A percentile compares a stretch with the other conserved stretches of the same genome.
These are phyloP conservation scores for Junonia oenone DNA, from an alignment of 2,888 invertebrate species.

Conservation along the genomic window DNA sequence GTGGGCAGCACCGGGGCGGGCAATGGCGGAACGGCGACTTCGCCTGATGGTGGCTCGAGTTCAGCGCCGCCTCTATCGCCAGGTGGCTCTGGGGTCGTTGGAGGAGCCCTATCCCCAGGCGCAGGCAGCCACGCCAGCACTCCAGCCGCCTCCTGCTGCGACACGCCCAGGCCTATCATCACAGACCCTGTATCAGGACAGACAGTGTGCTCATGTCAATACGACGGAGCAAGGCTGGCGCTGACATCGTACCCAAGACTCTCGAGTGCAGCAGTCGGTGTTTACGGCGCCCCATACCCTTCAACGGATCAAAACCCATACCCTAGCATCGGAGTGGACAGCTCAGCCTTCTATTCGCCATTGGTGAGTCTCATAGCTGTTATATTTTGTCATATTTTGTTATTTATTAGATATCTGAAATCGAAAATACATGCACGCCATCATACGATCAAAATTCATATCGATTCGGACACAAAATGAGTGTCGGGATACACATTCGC, in stretches of 20 bases:
- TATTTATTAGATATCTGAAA: background rate
- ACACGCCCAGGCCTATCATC: slow-evolving; percentile 93
- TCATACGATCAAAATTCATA: background rate
- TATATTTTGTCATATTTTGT: too few species aligned
- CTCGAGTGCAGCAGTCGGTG: slow-evolving; percentile 87
- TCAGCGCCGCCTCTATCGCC: slow-evolving; percentile 87
- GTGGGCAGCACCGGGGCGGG: slow-evolving; percentile 88
- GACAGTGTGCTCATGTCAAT: slow-evolving; percentile 96
- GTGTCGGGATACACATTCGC: slow-evolving; percentile 6
- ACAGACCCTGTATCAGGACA: slow-evolving; percentile 96
- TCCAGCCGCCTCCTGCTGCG: slow-evolving; percentile 86
- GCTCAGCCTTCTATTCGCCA: slow-evolving; percentile 96
- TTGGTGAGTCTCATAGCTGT: too few species aligned
- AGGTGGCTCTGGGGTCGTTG: slow-evolving; percentile 83
- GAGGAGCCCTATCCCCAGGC: slow-evolving; percentile 80
- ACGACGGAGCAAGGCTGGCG: slow-evolving; percentile 92
- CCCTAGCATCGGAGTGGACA: slow-evolving; percentile 94
- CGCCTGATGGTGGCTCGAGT: slow-evolving; percentile 84
- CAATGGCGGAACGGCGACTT: slow-evolving; percentile 85
- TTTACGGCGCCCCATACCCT: slow-evolving; percentile 93
- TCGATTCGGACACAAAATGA: background rate
- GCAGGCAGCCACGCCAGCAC: slow-evolving; percentile 75
- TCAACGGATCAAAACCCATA: slow-evolving; percentile 95
- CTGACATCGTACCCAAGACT: slow-evolving; percentile 88
- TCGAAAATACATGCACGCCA: background rate